Base-by-base conservation (phyloP, 2,113 vertebrate genomes). In the Panthera tigris region DNA sequence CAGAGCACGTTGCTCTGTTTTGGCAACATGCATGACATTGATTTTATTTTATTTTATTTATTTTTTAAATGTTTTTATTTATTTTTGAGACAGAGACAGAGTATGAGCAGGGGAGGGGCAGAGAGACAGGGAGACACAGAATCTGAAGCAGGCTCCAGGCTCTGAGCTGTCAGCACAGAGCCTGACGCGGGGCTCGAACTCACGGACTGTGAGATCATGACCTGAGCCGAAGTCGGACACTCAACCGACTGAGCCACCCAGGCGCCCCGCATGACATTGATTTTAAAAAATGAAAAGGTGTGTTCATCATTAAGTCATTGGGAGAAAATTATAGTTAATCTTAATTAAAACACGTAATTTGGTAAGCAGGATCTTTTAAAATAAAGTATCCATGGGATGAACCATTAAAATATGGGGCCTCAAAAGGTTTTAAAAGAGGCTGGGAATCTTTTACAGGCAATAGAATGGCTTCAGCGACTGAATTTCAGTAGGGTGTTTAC, bases 311-410 rank as follows among this genome's bases (percentile, higher is more conserved):
- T 84, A 91, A 84, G 33, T 90, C 78, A n/a, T 65, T 52, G 71
- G 80, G 78, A 92, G 36, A 71, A 96, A 76, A 45, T 69, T 79
- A 36, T 65, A 45, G 63, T 66, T 76, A 50, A 52, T 74, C 55
- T 97, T 61, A 63, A 89, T 92, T 78, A 92, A 95, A 90, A 65
- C 55, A 45, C 79, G 8, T 69, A 86, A 88, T 84, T 74, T 84
- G 71, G 83, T 57, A 79, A 52, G 48, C 76, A 52, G 84, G 80
- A n/a, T 68, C 45, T 91, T 95, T 88, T 65, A 27, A 94, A 94
- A 65, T 41, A 90, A 96, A 90, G 23, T 45, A 50, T 71, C 10
- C 3, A 33, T 73, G 68, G 71, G 69, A 39, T n/a, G 78, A 66
- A 81, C 74, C 19, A 48, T 85, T 78, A 96, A 94, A 83, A 87